Conservation (phyloP, 1,140 invertebrate species). For the Colletes latitarsis region DNA sequence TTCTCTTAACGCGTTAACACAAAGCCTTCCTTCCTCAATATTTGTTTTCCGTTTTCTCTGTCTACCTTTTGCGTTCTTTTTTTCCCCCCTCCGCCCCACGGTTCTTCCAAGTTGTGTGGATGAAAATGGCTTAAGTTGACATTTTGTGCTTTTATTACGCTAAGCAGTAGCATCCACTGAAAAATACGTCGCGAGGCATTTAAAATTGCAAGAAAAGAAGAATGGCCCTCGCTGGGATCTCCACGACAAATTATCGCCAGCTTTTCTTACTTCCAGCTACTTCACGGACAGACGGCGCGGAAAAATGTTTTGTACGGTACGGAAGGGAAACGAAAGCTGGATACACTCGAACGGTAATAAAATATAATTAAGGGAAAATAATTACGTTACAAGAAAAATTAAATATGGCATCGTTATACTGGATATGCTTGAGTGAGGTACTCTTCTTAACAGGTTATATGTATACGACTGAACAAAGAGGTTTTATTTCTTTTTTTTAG, state of each 20-base stretch:
- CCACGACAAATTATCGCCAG: slow-evolving; percentile 42
- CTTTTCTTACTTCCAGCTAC: slow-evolving; percentile 12
- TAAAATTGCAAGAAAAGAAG: slow-evolving; percentile 38
- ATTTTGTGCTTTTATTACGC: slow-evolving; percentile 28
- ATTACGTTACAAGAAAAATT: not conserved
- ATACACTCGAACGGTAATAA: not conserved
- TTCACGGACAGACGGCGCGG: not conserved
- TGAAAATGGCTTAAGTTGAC: slow-evolving; percentile 26
- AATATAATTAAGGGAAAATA: slow-evolving; percentile 5
- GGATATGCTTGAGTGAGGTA: no score
- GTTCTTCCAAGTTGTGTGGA: not conserved
- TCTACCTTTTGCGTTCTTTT: not conserved
- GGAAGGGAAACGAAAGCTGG: not conserved
- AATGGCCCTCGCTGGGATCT: slow-evolving; percentile 27
- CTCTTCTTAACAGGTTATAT: no score
- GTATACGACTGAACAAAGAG: no score
- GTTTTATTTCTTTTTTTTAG: no score
- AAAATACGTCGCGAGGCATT: slow-evolving; percentile 32
- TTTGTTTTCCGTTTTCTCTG: not conserved
- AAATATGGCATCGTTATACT: no score
- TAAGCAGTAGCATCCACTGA: not conserved
- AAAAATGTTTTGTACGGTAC: not conserved
- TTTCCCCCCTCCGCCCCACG: no score
- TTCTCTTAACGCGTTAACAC: not conserved
- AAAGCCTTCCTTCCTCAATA: not conserved